Base-by-base conservation (phyloP, 37 sponge, comb jelly and placozoan species). In the Tethya wilhelma region DNA sequence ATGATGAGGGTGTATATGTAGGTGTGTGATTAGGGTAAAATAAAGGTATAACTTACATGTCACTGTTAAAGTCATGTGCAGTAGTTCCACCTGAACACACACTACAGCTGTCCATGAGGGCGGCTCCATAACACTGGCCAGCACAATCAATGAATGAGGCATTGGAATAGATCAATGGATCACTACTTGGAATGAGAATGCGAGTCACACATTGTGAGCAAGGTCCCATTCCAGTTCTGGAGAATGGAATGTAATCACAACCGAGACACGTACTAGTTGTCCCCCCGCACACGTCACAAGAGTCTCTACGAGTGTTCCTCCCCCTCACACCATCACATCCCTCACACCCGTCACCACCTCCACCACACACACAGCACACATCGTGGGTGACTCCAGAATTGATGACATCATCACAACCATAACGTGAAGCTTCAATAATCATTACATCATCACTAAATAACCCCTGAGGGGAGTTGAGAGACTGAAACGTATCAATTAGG, bases 341-440 rank as follows among this genome's bases (percentile, higher is more conserved):
- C 17, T 25, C 44, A 75, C 91, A 90, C 29, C 30, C 32, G 2
- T 30, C 64, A 53, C 96, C 96, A 72, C 59, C 38, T 33, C 93
- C 93, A 14, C 90, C 93, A 83, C 96, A 96, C 57, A 90, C 84
- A 76, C 96, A 96, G 64, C 96, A 96, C 4, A 78, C 74, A 39
- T 96, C 93, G 75, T 84, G 78, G 8, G 68, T 57, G 42, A 46
- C 1, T 0, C 77, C 84, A 20, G 96, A 92, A n/a, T 83, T 83
- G 23, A 75, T 56, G 20, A 80, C 41, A 22, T 78, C 93, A 84
- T 92, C 82, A 73, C 96, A 96, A 12, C 89, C 93, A 58, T 64
- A 49, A 14, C 96, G 75, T 53, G 64, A 37, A 32, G 90, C 90
- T 25, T 41, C 32, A 5, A 91, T 25, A 12, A 25, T 31, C 8